Evolutionary conservation across 2,797 vertebrate genomes (phyloP).

Genomic region (Mus minutoides): DNA sequence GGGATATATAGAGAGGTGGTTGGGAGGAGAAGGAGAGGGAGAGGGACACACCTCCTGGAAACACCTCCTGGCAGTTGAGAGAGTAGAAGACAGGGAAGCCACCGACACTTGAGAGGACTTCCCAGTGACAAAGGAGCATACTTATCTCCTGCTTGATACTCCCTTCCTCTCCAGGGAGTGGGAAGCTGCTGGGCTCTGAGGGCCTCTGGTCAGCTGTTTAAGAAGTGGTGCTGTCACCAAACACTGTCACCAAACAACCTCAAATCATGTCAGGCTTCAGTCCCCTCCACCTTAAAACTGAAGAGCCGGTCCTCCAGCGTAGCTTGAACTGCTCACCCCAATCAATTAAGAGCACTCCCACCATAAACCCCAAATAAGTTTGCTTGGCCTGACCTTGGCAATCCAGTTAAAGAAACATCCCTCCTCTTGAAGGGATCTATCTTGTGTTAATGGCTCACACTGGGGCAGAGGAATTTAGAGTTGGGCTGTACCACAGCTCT

Average conservation of each 20-base stretch:
- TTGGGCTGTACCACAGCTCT: neutral
- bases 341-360: constrained; percentile 68
- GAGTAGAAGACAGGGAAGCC: constrained; percentile 74
- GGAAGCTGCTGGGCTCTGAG: neutral
- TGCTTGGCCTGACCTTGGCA: constrained; percentile 61
- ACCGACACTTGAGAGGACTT: constrained; percentile 62
- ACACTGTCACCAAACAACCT: constrained; percentile 44
- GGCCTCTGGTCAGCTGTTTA: constrained; percentile 12
- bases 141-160: neutral
- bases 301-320: constrained; percentile 36
- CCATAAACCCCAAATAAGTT: constrained; percentile 59
- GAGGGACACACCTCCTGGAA: neutral
- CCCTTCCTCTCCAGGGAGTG: neutral
- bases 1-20: neutral
- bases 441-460: constrained; percentile 43
- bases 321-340: constrained; percentile 80
- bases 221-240: neutral
- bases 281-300: constrained; percentile 1
- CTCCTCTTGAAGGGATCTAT: constrained; percentile 61
- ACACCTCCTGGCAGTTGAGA: neutral
- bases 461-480: neutral
- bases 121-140: constrained; percentile 35
- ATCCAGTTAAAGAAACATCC: constrained; percentile 21
- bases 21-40: too few relatives aligned
- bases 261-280: neutral